phyloP scores from a whole-genome alignment of 2,888 invertebrate species.

The Aplocera efformata region DNA sequence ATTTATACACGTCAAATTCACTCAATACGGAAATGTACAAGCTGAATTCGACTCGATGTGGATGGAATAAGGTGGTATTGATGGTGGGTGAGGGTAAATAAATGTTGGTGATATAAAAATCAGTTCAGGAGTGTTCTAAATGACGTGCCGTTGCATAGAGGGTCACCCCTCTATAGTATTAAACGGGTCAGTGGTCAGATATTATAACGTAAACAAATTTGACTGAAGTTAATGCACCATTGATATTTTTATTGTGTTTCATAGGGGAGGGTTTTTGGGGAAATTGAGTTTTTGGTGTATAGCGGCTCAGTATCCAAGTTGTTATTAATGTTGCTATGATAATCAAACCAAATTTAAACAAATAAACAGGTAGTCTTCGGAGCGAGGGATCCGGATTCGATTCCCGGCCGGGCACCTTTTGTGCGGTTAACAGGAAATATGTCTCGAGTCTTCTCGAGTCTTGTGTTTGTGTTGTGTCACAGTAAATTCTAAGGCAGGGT shows the following conservation, averaged over 20 bases:
- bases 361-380: no score
- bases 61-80: slow-evolving; percentile 14
- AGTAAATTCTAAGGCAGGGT: no score
- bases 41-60: slow-evolving; percentile 31
- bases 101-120: slow-evolving; percentile 54
- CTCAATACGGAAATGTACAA: slow-evolving; percentile 4
- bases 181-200: slow-evolving; percentile 75
- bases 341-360: no score
- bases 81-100: slow-evolving; percentile 3
- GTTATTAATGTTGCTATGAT: no score
- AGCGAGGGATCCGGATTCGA: no score
- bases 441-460: no score
- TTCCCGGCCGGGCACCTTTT: no score
- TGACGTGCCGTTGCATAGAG: slow-evolving; percentile 56
- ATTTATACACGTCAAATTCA: slow-evolving; percentile 4
- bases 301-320: background rate
- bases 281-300: background rate
- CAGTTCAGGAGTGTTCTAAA: slow-evolving; percentile 66
- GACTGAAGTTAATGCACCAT: slow-evolving; percentile 71
- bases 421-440: no score
- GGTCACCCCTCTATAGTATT: slow-evolving; percentile 64
- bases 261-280: slow-evolving; percentile 10
- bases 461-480: no score
- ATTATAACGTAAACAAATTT: slow-evolving; percentile 75
- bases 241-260: slow-evolving; percentile 51